Base-by-base conservation (phyloP, 2,888 invertebrate species). In the Stenchaetothrips biformis region DNA sequence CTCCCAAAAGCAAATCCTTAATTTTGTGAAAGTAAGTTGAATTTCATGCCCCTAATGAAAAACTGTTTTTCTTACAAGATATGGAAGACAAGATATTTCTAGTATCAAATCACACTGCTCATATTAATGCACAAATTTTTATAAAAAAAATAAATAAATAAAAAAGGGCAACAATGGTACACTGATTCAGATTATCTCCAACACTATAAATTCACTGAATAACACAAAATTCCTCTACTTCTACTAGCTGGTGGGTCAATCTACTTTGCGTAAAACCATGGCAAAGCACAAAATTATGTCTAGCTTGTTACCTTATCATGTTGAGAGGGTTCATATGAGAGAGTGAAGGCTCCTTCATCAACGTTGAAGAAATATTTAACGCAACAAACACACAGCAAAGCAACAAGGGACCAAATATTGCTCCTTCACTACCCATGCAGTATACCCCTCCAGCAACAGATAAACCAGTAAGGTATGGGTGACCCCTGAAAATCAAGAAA, bases 401-500 rank as follows among this genome's bases (percentile, higher is more conserved):
- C 79, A 99, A 90, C 49, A 99, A 90, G 0, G 99, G 99, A 0
- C 99, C 99, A 81, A 99, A 93, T 83, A 99, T 95, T 1, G 98
- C 98, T 0, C 99, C 99, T 87, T 98, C 96, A 81, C 97, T 93
- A 0, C 99, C 99, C 83, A 98, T 89, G 90, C 97, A 99, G 88
- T 98, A 97, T 85, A 99, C 95, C 78, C 99, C 99, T 16, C 99
- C 99, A 25, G 98, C 98, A 85, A 99, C 97, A 2, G 99, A 96
- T 80, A 99, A 89, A 59, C 98, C 99, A 11, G 98, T 98, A 82
- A 99, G 91, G 88, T 98, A 99, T 0, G 98, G 98, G 88, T 98
- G 98, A 2, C 97, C 94, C 81, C 96, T 96, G 85, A 80, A 86
- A 84, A 62, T 84, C 84, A 79, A 82, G 82, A 81, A 82, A 77